Percentiles rank a stretch among this genome's conserved stretches.
These are phyloP conservation scores for Musca vetustissima DNA, from an alignment of 1,140 invertebrate genomes.

Conservation along the genomic window DNA sequence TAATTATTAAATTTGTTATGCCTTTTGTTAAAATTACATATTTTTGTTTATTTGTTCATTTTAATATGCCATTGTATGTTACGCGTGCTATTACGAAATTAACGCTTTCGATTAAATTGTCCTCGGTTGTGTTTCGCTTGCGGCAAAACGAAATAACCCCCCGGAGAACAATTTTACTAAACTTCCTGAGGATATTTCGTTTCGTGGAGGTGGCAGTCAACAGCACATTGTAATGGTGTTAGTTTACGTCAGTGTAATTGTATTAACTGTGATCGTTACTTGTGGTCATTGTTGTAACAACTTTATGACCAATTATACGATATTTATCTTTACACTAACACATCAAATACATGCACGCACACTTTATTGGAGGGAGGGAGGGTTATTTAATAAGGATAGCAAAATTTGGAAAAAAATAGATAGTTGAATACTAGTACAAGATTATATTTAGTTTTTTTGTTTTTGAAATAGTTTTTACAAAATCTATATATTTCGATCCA, in stretches of 20 bases:
- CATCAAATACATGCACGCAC: too few relatives aligned
- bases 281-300: constrained; percentile 9
- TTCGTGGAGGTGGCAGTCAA: too few relatives aligned
- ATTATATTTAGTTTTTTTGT: too few relatives aligned
- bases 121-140: neutral
- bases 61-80: neutral
- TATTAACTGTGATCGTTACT: neutral
- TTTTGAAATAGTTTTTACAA: too few relatives aligned
- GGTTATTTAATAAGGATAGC: too few relatives aligned
- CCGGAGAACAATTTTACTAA: too few relatives aligned
- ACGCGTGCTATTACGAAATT: constrained; percentile 16
- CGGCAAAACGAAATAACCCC: neutral
- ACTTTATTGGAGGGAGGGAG: too few relatives aligned
- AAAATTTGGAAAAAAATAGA: too few relatives aligned
- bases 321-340: constrained; percentile 1
- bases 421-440: too few relatives aligned
- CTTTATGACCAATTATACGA: constrained; percentile 14
- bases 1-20: neutral
- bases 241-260: neutral
- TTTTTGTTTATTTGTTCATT: neutral
- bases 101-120: constrained; percentile 4
- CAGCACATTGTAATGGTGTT: neutral
- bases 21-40: constrained; percentile 6
- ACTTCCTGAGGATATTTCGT: too few relatives aligned
- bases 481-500: too few relatives aligned